Conservation (phyloP, 2,113 vertebrate species). For the Parotia lawesii region DNA sequence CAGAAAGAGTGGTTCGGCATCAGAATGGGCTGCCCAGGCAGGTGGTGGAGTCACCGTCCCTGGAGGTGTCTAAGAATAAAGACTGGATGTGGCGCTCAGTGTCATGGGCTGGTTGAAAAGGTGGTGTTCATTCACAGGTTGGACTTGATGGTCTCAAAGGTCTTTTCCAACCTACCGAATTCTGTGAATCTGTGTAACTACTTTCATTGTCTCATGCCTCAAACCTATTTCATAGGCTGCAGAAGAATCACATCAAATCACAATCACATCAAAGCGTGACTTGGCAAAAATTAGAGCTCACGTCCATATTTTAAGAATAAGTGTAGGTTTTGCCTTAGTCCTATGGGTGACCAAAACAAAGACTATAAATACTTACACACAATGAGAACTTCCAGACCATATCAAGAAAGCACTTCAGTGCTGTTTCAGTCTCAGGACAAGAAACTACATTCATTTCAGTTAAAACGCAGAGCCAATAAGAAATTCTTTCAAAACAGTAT, state of each 20-base stretch:
- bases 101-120: not conserved
- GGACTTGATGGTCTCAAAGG: not conserved
- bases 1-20: not conserved
- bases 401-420: not conserved
- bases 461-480: not conserved
- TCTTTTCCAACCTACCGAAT: not conserved
- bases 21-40: not conserved
- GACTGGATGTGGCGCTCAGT: not conserved
- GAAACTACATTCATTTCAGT: not conserved
- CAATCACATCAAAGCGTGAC: not conserved
- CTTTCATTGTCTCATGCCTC: not conserved
- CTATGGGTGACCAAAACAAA: not conserved
- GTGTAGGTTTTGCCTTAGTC: not conserved
- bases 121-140: not conserved
- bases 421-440: not conserved
- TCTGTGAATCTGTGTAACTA: not conserved
- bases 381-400: not conserved
- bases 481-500: not conserved
- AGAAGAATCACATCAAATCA: too few species aligned
- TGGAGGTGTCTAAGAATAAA: not conserved
- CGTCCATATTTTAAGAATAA: not conserved
- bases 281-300: not conserved
- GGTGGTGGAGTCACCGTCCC: accelerated
- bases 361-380: not conserved
- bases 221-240: not conserved